Base-by-base conservation (phyloP, 2,888 invertebrate species). In the Volucella zonaria region DNA sequence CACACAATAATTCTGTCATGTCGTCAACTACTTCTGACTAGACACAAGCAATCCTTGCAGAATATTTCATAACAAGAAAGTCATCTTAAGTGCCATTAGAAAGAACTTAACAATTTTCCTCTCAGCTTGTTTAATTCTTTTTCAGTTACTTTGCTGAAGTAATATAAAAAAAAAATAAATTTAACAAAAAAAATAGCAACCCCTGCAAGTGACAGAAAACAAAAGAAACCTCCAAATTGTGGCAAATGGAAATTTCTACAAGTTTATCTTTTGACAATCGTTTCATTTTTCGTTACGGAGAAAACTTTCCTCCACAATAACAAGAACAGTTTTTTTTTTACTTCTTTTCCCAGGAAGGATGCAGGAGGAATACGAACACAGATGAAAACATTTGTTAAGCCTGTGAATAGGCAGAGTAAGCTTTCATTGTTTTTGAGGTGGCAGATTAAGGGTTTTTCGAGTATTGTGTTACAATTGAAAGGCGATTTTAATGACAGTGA, bases 191-290 rank as follows among this genome's bases (percentile, higher is more conserved):
- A 49, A 49, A 42, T 14, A 51, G 40, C 38, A 40, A 15, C 38
- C 38, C 38, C 15, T 66, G 18, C 14, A 49, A 38, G 51, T 51
- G 51, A 51, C 40, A 64, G 64, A 38, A 64, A 40, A 64, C 51
- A 51, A 66, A 66, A 51, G 64, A 31, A 66, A 66, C 38, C 10
- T 8, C 51, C 15, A 64, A 66, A 38, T 40, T 51, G 64, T 49
- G 40, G 38, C 40, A 66, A 51, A 64, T 64, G 49, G 10, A 66
- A 66, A 51, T 66, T 40, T 66, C 49, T 40, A 51, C 43, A 66
- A 66, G 51, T 56, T 56, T 56, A 56, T 56, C 56, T 23, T 51
- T 66, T 49, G 51, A 66, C 51, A 66, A 66, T 51, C 64, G 23
- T 51, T 66, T 66, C 14, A 10, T 51, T 66, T 51, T 64, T 56